Evolutionary conservation across 2,888 invertebrate genomes (phyloP).

Genomic region (Prosapia bicincta): DNA sequence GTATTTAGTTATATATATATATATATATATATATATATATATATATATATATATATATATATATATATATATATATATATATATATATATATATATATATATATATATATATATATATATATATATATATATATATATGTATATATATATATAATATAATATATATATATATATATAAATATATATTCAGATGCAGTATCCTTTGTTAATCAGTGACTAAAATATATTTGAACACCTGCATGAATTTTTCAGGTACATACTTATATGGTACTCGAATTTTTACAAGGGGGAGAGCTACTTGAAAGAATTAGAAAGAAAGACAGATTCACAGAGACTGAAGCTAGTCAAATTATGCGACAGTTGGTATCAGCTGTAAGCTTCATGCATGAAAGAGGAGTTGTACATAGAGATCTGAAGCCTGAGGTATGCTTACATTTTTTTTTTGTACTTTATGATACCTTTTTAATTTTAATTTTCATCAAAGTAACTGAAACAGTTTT

Average conservation of each 20-base stretch:
- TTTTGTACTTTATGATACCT: too few relatives aligned
- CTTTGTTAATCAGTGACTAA: too few relatives aligned
- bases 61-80: not conserved
- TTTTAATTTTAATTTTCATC: too few relatives aligned
- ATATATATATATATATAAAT: too few relatives aligned
- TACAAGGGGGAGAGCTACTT: conserved; percentile 79
- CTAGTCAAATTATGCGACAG: conserved; percentile 76
- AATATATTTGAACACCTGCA: too few relatives aligned
- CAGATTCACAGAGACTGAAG: conserved; percentile 71
- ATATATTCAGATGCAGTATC: too few relatives aligned
- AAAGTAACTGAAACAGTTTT: too few relatives aligned
- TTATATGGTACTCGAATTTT: conserved; percentile 85
- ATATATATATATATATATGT: too few relatives aligned
- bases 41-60: not conserved
- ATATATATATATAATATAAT: too few relatives aligned
- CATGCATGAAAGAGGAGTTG: conserved; percentile 80
- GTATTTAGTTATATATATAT: not conserved
- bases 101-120: too few relatives aligned
- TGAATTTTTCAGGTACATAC: conserved; percentile 60
- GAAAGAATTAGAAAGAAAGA: conserved; percentile 60
- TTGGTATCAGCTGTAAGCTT: conserved; percentile 79
- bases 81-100: too few relatives aligned
- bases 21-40: conserved; percentile 3
- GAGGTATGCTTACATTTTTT: too few relatives aligned
- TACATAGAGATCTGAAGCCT: conserved; percentile 93